Evolutionary conservation across 2,113 vertebrate genomes (phyloP).

Genomic region (Candoia aspera): DNA sequence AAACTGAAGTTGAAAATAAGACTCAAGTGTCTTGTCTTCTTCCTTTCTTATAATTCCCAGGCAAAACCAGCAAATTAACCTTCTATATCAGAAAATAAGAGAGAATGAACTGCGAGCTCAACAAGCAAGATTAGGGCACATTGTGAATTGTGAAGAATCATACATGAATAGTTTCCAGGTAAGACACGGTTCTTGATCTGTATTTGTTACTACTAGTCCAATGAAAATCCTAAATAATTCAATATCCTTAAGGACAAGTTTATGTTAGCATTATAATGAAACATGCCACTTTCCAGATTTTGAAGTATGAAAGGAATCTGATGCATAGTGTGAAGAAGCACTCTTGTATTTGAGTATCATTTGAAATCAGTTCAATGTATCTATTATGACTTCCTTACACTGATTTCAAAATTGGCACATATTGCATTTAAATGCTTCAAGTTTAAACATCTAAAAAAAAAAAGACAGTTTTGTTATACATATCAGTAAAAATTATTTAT

Average conservation of each 20-base stretch:
- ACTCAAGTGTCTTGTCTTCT: background rate
- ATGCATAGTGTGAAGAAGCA: background rate
- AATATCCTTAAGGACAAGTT: background rate
- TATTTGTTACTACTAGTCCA: background rate
- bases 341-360: background rate
- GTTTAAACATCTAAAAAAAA: background rate
- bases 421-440: background rate
- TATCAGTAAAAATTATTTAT: background rate
- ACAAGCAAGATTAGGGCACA: conserved; percentile 83
- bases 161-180: conserved; percentile 82
- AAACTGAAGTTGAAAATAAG: background rate
- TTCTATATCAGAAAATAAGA: conserved; percentile 88
- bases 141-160: conserved; percentile 79
- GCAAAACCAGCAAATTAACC: conserved; percentile 93
- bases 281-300: background rate
- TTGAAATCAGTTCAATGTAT: background rate
- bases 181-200: conserved; percentile 31
- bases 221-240: background rate
- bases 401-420: background rate
- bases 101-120: conserved; percentile 89
- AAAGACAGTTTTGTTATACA: background rate
- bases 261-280: background rate
- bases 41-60: conserved; percentile 72
- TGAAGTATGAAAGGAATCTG: background rate
- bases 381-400: background rate